Percentiles rank a stretch among this genome's conserved stretches.
These are phyloP conservation scores for Philereme vetulata DNA, from an alignment of 2,888 invertebrate genomes.

Conservation along the genomic window DNA sequence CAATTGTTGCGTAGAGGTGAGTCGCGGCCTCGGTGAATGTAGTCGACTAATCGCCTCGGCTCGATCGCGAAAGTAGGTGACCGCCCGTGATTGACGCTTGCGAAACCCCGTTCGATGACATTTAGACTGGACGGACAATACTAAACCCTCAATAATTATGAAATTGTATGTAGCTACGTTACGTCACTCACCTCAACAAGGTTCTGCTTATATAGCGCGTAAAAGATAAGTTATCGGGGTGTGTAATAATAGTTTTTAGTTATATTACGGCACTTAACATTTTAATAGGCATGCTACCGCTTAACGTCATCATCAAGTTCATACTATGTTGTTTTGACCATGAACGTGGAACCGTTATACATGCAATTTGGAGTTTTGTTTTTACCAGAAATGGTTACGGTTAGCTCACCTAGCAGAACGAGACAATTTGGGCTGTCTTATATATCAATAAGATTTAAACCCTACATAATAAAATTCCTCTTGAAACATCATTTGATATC, in stretches of 20 bases:
- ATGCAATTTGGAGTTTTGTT: background rate
- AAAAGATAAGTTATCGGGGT: conserved; percentile 23
- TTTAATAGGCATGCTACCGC: conserved; percentile 23
- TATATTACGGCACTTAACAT: conserved; percentile 25
- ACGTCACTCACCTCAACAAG: conserved; percentile 36
- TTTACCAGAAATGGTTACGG: background rate
- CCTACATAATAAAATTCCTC: too few relatives aligned
- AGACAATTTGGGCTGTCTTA: too few relatives aligned
- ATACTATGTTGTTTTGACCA: conserved; percentile 5
- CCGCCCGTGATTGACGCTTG: conserved; percentile 82
- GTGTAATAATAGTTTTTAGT: conserved; percentile 29
- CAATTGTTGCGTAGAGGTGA: conserved; percentile 84
- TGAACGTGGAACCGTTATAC: background rate
- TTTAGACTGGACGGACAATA: conserved; percentile 77
- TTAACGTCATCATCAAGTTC: conserved; percentile 17
- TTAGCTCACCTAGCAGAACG: background rate
- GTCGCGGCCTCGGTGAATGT: conserved; percentile 80
- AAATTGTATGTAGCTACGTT: conserved; percentile 52
- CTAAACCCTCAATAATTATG: conserved; percentile 74
- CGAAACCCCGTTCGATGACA: conserved; percentile 82
- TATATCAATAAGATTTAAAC: too few relatives aligned
- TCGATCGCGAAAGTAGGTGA: conserved; percentile 84
- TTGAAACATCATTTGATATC: too few relatives aligned
- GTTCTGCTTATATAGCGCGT: conserved; percentile 28
- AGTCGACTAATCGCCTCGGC: conserved; percentile 77